phyloP scores from a whole-genome alignment of 2,113 vertebrate species.

The Hypocryptadius cinnamomeus region DNA sequence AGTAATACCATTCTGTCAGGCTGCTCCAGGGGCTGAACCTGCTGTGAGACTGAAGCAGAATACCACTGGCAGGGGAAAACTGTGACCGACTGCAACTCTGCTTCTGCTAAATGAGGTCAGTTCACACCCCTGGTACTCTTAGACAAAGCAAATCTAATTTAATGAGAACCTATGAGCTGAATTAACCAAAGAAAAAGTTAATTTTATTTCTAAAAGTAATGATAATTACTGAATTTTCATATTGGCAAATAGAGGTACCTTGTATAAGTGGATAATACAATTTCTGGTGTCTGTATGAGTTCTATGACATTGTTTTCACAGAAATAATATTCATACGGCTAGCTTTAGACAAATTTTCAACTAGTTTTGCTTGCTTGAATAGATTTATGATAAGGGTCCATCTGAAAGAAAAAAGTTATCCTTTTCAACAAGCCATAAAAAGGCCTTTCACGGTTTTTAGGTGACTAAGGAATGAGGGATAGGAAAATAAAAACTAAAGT shows the following conservation, averaged over 20 bases:
- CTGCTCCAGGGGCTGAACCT: neutral
- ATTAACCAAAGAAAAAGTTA: neutral
- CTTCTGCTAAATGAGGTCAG: neutral
- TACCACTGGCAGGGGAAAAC: neutral
- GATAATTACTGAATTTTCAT: neutral
- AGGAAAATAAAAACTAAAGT: neutral
- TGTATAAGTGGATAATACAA: neutral
- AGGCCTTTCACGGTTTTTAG: fast-evolving
- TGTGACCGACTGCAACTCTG: neutral
- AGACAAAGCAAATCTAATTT: neutral
- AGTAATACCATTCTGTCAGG: too few relatives aligned
- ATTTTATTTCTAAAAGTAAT: neutral
- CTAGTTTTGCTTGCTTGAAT: neutral
- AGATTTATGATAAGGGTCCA: neutral
- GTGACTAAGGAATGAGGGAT: neutral
- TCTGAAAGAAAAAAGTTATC: neutral
- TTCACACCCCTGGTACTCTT: neutral
- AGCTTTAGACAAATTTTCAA: neutral
- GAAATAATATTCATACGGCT: neutral
- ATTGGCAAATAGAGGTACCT: neutral
- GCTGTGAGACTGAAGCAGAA: neutral
- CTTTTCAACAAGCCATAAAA: neutral
- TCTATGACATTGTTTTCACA: neutral
- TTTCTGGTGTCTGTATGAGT: neutral
- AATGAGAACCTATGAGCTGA: neutral